Base-by-base conservation (phyloP, 2,888 invertebrate species). In the Eupithecia pulchellata region DNA sequence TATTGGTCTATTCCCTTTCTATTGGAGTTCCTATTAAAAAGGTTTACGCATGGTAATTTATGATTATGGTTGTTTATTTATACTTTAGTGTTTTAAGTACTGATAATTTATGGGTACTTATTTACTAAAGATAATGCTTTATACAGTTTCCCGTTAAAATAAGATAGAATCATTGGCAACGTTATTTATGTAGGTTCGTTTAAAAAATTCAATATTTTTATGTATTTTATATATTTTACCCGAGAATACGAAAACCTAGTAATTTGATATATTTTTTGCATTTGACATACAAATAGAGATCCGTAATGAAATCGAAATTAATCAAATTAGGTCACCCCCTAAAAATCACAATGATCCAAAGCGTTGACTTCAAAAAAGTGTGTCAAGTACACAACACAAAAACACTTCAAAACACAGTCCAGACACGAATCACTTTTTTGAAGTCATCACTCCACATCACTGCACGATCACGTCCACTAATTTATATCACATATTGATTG, bases 311-410 rank as follows among this genome's bases (percentile, higher is more conserved):
- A 55, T 27, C 14, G 17, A 14, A 29, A 57, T 57, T 29, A 27
- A n/a, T 39, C 1, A n/a, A 55, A 27, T 27, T 55, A 58, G 58
- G 29, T 71, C 67, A 65, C 67, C 34, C 62, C 52, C n/a, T 47
- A 58, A 39, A 52, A 47, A 25, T 25, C 62, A 77, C 72, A 77
- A 72, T 69, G 69, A 68, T 76, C 66, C 66, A 81, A 82, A 84
- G 83, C 80, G 82, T 72, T 84, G 91, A 92, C 92, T 92, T 92
- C 92, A 92, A 92, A 92, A 92, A 91, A 91, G 90, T 88, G 89
- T 89, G 83, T 83, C 80, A 42, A 36, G 76, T 79, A 60, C 62
- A 78, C 75, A 80, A 75, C 76, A 66, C 69, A 75, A 60, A 64
- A 71, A 77, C 77, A 77, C 73, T 71, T 62, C 20, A 52, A 29